Evolutionary conservation across 1,140 invertebrate genomes (phyloP), one percentile per base, ranked within the genome.

Genomic region (Drepana arcuata): DNA sequence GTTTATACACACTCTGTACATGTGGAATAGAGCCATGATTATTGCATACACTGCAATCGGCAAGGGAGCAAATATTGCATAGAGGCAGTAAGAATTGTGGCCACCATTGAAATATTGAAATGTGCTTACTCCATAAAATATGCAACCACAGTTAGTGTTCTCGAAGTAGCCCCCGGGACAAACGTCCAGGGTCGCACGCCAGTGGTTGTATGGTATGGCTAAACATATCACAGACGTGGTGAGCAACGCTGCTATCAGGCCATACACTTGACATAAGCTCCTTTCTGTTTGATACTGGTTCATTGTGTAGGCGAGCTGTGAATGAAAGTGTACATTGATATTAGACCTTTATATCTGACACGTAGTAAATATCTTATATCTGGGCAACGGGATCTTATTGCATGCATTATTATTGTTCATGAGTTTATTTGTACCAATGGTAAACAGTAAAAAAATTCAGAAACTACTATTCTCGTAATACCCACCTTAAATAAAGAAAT

Each of bases 71-170:
- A 86, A 90, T 9, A 85, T 83, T 4, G 82, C 84, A 55, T 87
- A 92, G 10, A 88, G 66, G 42, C 90, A 91, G 12, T 87, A 79
- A 2, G 84, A 84, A 5, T 86, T 86, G 21, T 87, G 84, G 0
- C 90, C 89, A n/a, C 90, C 90, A 52, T 86, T 86, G 38, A 91
- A 90, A 16, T 83, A 86, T 18, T 69, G 83, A 40, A 81, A 87
- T 2, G 87, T 87, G 29, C 82, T 86, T 1, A 82, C 67, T n/a
- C 87, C 85, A 50, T 88, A 89, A 0, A 92, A 73, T 48, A 91
- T 87, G 44, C 90, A 91, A 4, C 89, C 89, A 63, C 90, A 91
- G 40, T 86, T 85, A 0, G 67, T 77, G 36, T 89, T 85, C 23
- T 86, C 70, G 2, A 82, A 48, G 46, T 59, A 77, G 23, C 59